Evolutionary conservation across 2,888 invertebrate species (phyloP).

Genomic region (Drosophila nigricruria): DNA sequence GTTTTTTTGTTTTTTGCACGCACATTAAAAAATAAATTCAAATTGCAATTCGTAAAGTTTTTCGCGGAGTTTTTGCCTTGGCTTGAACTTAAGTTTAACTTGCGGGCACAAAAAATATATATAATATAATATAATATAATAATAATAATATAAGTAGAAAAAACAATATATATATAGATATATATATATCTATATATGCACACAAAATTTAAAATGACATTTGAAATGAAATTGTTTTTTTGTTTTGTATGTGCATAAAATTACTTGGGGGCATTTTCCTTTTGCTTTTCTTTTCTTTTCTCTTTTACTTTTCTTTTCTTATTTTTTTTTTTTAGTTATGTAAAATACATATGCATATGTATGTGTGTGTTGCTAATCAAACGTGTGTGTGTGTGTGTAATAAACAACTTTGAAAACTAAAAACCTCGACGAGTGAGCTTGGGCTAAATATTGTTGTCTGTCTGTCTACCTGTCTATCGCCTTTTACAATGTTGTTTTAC

Average conservation of each 20-base stretch:
- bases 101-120: conserved; percentile 52
- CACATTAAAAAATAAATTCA: conserved; percentile 13
- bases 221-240: conserved; percentile 61
- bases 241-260: conserved; percentile 43
- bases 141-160: conserved; percentile 42
- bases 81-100: conserved; percentile 71
- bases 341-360: conserved; percentile 53
- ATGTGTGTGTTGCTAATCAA: conserved; percentile 15
- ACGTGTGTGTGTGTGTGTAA: conserved; percentile 1
- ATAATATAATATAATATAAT: conserved; percentile 34
- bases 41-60: conserved; percentile 46
- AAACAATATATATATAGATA: conserved; percentile 30
- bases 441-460: conserved; percentile 24
- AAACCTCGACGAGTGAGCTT: conserved; percentile 78
- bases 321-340: conserved; percentile 40
- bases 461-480: conserved; percentile 20
- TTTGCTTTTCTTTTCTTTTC: not conserved
- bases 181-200: conserved; percentile 43
- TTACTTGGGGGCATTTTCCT: conserved; percentile 23
- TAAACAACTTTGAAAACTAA: conserved; percentile 44
- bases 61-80: conserved; percentile 18
- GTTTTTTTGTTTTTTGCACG: not conserved
- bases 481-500: conserved; percentile 38
- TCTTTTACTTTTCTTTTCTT: conserved; percentile 2
- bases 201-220: conserved; percentile 67